Percentiles rank a stretch among this genome's conserved stretches.
phyloP scores from a whole-genome alignment of 2,113 vertebrate species.

The Caranx melampygus region DNA sequence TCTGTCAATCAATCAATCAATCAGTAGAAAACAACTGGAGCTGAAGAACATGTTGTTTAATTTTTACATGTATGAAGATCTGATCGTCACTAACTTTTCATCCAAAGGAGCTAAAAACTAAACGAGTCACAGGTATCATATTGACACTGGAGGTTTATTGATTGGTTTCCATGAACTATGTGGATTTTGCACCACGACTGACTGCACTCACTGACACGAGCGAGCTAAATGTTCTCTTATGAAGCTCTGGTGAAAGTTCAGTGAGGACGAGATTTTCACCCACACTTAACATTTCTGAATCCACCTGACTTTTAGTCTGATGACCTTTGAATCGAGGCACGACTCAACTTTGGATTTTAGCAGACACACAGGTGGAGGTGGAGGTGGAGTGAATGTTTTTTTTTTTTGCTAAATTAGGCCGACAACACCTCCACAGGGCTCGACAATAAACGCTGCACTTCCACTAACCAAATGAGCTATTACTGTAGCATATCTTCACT shows the following conservation, averaged over 20 bases:
- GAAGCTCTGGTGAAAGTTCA: conserved; percentile 6
- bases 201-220: too few species aligned
- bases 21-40: too few species aligned
- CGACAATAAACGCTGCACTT: neutral
- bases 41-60: too few species aligned
- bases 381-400: neutral
- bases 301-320: neutral
- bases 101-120: too few species aligned
- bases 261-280: neutral
- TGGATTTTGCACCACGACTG: too few species aligned
- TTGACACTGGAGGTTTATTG: too few species aligned
- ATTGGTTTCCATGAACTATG: too few species aligned
- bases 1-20: too few species aligned
- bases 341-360: neutral
- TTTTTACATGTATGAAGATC: too few species aligned
- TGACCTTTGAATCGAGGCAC: neutral
- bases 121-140: too few species aligned
- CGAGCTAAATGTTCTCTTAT: neutral
- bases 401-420: conserved; percentile 13
- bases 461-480: conserved; percentile 47
- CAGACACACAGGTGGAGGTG: neutral
- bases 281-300: neutral
- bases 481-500: conserved; percentile 45
- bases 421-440: conserved; percentile 22
- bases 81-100: too few species aligned